Percentiles rank a stretch among this genome's conserved stretches.
These are phyloP conservation scores for Caerostris darwini DNA, from an alignment of 1,140 invertebrate species.

Conservation along the genomic window DNA sequence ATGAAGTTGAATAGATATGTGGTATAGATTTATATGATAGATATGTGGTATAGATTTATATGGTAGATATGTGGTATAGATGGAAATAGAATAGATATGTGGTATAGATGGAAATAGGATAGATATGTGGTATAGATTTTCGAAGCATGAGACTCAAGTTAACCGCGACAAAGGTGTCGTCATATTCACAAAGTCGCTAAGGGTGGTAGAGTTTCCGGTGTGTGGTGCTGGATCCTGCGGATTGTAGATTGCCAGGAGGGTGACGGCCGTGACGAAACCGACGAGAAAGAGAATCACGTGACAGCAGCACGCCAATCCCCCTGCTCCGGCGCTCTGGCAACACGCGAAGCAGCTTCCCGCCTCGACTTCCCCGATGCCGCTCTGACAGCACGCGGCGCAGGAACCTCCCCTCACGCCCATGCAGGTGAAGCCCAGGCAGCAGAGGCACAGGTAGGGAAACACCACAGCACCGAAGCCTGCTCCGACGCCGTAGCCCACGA, in stretches of 20 bases:
- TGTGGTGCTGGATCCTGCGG: not conserved
- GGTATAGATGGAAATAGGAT: no score
- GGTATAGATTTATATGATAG: no score
- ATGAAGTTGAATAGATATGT: no score
- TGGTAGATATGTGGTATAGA: no score
- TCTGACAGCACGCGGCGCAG: not conserved
- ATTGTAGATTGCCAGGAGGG: not conserved
- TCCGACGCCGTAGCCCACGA: not conserved
- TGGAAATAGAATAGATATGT: no score
- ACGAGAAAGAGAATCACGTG: not conserved
- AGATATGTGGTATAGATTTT: no score
- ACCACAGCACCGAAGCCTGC: not conserved
- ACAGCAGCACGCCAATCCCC: not conserved
- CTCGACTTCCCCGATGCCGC: not conserved
- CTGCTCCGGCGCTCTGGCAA: not conserved
- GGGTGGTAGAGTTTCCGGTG: not conserved
- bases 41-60: no score
- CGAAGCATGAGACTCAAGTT: no score
- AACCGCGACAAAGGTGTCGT: no score
- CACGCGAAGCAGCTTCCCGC: slow-evolving; percentile 12
- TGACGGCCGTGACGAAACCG: not conserved
- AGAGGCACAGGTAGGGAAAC: not conserved
- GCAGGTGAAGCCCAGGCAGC: not conserved
- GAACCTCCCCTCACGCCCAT: not conserved
- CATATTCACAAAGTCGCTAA: not conserved